phyloP scores from a whole-genome alignment of 23 tunicate species.

The Aplidium turbinatum region DNA sequence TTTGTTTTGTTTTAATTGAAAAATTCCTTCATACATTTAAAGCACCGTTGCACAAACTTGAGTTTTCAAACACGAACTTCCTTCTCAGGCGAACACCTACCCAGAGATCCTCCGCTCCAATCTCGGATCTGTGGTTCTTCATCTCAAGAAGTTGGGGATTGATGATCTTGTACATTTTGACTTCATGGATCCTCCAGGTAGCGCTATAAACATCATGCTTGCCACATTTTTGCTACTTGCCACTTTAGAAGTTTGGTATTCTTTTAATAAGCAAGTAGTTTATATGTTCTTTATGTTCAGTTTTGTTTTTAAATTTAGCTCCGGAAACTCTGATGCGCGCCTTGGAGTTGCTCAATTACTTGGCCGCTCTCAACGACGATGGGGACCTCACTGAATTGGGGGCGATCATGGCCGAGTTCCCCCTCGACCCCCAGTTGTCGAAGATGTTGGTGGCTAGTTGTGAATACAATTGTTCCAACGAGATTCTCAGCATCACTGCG shows the following conservation, averaged over 20 bases:
- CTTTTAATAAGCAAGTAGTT: no score
- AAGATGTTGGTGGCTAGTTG: constrained; percentile 98
- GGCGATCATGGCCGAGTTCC: constrained; percentile 99
- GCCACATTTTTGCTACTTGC: no score
- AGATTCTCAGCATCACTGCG: constrained; percentile 91
- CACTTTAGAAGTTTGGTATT: no score
- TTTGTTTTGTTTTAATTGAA: no score
- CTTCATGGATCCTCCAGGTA: constrained; percentile 98
- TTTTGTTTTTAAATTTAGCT: constrained; percentile 41
- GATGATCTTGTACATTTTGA: constrained; percentile 97
- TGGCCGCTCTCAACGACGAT: constrained; percentile 95
- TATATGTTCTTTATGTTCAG: not conserved
- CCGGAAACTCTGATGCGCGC: constrained; percentile 97
- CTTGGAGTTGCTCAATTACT: constrained; percentile 86
- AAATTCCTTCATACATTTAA: no score
- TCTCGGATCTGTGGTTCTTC: constrained; percentile 92
- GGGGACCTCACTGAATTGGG: constrained; percentile 97
- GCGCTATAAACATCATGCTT: no score
- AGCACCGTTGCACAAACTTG: no score
- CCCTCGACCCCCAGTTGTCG: constrained; percentile 97
- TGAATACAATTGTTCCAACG: constrained; percentile 98
- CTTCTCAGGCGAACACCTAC: constrained; percentile 67
- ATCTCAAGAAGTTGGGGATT: constrained; percentile 92
- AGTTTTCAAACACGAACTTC: no score
- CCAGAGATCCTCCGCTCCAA: constrained; percentile 96